Evolutionary conservation across 2,888 invertebrate genomes (phyloP), one percentile per base, ranked within the genome.

Genomic region (Punctoribates punctum): DNA sequence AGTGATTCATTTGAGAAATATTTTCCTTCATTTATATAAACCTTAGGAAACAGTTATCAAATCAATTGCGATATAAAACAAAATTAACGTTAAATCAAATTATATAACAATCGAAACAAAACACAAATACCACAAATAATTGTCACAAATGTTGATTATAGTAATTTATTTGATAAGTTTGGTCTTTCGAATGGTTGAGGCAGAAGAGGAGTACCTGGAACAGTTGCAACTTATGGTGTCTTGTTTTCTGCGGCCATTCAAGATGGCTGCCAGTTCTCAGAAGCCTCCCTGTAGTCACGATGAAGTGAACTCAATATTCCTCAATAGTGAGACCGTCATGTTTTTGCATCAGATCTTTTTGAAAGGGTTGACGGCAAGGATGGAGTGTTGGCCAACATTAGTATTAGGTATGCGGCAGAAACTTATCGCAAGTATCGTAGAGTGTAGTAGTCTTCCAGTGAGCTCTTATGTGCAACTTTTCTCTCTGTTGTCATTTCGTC

Each of bases 281-380:
- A 92, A 93, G 82, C 94, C 95, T 1, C 93, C 94, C 0, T 94
- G 94, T 83, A 90, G 91, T 0, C 95, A 95, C 84, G 94, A 95
- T 82, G 95, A 95, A 81, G 93, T 95, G 77, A 94, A 94, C 85
- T 94, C 94, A 76, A 94, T 95, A 81, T 95, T 94, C 85, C 86
- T 95, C 79, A 95, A 95, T 85, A 86, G 92, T 82, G 94, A 95
- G 85, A 94, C 94, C 0, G 90, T 95, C 76, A 86, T 95, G 81
- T 95, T 95, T 85, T 87, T 95, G 34, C 94, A 95, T 84, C 94
- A 95, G 86, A 95, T 95, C 82, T 95, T 95, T 85, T 88, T 94
- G 82, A 95, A 95, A 84, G 94, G 94, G 46, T 88, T 95, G 67
- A 93, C 92, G 6, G 93, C 94, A 0, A 87, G 94, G 77, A 90